Conservation (phyloP, 2,797 vertebrate genomes). For the Pithecia hirsuta region DNA sequence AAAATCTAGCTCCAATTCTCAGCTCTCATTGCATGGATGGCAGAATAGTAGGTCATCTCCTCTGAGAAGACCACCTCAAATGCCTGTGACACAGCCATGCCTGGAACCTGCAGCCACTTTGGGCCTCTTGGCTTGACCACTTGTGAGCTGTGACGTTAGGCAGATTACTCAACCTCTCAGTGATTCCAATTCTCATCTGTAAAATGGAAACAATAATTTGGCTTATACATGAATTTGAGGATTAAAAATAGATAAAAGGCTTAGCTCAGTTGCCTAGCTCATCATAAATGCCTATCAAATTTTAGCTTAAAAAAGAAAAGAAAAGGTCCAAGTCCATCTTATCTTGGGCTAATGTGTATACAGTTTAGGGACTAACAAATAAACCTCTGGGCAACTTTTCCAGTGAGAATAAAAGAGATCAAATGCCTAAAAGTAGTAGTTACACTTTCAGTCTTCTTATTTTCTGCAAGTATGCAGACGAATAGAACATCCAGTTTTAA, state of each 20-base stretch:
- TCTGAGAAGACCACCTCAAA: not conserved
- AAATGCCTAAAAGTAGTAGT: slow-evolving; percentile 19
- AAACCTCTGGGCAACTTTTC: not conserved
- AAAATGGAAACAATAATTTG: not conserved
- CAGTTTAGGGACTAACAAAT: not conserved
- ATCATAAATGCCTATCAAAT: not conserved
- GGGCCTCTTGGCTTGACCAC: no score
- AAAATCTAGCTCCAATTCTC: not conserved
- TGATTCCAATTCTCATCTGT: not conserved
- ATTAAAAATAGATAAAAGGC: slow-evolving; percentile 7
- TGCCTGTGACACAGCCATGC: not conserved
- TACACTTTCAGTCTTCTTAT: not conserved
- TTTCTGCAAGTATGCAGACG: not conserved
- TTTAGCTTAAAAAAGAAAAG: not conserved
- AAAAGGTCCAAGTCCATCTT: not conserved
- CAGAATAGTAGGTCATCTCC: not conserved
- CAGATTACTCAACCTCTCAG: not conserved
- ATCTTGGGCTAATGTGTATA: not conserved
- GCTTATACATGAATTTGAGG: not conserved
- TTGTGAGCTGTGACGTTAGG: not conserved
- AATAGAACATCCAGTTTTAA: not conserved
- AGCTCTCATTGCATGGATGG: not conserved
- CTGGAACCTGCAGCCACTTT: not conserved
- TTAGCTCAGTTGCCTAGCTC: not conserved
- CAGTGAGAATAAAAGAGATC: not conserved